Conservation (phyloP, 2,888 invertebrate species). For the Maniola hyperantus region DNA sequence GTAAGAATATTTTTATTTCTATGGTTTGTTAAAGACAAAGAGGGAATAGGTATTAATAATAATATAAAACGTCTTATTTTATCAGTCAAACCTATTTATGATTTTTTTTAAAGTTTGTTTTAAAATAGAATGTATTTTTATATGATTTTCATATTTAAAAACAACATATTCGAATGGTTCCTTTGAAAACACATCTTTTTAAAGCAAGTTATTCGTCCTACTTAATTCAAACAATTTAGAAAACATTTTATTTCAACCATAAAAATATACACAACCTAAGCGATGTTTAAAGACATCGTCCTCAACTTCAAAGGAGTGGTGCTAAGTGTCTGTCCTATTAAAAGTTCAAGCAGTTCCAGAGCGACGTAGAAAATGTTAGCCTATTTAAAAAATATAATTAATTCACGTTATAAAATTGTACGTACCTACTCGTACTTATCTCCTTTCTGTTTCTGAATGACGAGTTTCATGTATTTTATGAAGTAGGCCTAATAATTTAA, state of each 20-base stretch:
- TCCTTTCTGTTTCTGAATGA: background rate
- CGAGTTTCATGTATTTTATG: background rate
- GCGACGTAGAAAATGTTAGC: conserved; percentile 26
- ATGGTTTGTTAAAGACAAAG: too few species aligned
- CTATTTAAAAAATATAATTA: conserved; percentile 18
- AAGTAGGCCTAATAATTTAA: background rate
- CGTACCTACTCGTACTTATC: background rate
- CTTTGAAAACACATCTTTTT: background rate
- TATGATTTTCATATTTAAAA: too few species aligned
- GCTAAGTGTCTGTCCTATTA: conserved; percentile 38
- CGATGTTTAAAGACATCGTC: conserved; percentile 16
- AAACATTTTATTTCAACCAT: conserved; percentile 23
- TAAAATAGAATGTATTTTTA: too few species aligned
- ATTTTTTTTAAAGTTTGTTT: too few species aligned
- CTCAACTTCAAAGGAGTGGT: conserved; percentile 31
- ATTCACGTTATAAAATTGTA: background rate
- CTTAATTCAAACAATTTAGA: conserved; percentile 2
- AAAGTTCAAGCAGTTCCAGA: conserved; percentile 36
- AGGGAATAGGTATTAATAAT: too few species aligned
- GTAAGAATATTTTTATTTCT: too few species aligned
- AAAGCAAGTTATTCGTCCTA: background rate
- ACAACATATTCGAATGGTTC: background rate
- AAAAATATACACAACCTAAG: conserved; percentile 18
- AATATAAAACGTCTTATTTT: too few species aligned
- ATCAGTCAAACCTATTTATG: too few species aligned